phyloP scores from a whole-genome alignment of 2,888 invertebrate species.

The Oxyscelio sp. region DNA sequence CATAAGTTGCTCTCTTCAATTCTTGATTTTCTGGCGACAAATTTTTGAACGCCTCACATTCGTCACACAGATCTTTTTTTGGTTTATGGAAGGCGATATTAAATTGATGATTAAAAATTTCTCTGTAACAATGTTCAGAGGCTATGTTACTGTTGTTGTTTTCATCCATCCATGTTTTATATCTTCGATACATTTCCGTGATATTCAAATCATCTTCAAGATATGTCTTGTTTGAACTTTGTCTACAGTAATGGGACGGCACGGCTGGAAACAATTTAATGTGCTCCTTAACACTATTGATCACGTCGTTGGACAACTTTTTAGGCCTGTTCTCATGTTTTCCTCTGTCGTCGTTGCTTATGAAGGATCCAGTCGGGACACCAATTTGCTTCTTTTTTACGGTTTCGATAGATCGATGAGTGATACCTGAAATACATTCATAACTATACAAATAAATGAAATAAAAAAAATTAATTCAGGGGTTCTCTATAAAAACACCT shows the following conservation, averaged over 20 bases:
- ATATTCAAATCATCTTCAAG: neutral
- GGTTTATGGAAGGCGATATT: neutral
- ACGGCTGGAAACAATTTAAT: too few species aligned
- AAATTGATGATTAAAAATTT: conserved; percentile 5
- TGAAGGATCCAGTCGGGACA: neutral
- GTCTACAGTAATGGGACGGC: too few species aligned
- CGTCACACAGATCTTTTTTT: conserved; percentile 13
- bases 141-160: neutral
- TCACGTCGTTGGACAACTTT: neutral
- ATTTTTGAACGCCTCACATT: neutral
- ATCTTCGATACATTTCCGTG: neutral
- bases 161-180: too few species aligned
- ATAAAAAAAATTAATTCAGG: too few species aligned
- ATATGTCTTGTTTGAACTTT: neutral
- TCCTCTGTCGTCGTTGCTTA: neutral
- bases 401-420: neutral
- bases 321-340: neutral
- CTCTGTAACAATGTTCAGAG: neutral
- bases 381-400: neutral
- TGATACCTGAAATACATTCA: neutral
- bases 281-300: neutral
- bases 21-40: neutral
- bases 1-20: neutral
- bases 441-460: too few species aligned
- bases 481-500: too few species aligned